Evolutionary conservation across 37 sponge, comb jelly and placozoan genomes (phyloP).

Genomic region (Beroe ovata): DNA sequence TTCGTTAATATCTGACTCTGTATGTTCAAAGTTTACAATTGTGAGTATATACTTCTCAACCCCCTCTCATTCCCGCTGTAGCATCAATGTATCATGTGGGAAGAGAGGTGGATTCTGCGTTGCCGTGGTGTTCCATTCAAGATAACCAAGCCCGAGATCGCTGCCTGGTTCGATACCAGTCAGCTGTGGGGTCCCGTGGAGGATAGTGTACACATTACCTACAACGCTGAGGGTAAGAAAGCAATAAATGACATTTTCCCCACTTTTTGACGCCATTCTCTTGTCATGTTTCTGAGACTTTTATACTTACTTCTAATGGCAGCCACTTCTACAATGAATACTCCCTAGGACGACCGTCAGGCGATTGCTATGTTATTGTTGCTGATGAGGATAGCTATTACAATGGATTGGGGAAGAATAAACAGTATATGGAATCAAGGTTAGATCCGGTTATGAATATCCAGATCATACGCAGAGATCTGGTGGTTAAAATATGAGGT

Average conservation of each 20-base stretch:
- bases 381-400: conserved; percentile 19
- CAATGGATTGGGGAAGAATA: not conserved
- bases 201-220: conserved; percentile 30
- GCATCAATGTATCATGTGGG: not conserved
- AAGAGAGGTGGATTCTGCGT: not conserved
- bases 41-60: not conserved
- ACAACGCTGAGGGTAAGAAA: conserved; percentile 57
- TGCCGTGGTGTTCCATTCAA: conserved; percentile 28
- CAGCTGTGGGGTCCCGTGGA: not conserved
- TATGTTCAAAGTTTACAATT: no score
- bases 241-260: no score
- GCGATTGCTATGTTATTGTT: conserved; percentile 4
- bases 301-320: no score
- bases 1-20: no score
- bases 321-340: no score
- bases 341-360: conserved; percentile 5
- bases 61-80: not conserved
- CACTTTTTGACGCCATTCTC: no score
- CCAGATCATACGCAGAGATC: no score
- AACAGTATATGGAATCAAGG: conserved; percentile 29
- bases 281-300: no score
- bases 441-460: no score
- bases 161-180: not conserved
- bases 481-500: no score
- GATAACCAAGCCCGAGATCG: not conserved